Evolutionary conservation across 1,140 invertebrate species (phyloP).

Genomic region (Brachionus paranguensis): DNA sequence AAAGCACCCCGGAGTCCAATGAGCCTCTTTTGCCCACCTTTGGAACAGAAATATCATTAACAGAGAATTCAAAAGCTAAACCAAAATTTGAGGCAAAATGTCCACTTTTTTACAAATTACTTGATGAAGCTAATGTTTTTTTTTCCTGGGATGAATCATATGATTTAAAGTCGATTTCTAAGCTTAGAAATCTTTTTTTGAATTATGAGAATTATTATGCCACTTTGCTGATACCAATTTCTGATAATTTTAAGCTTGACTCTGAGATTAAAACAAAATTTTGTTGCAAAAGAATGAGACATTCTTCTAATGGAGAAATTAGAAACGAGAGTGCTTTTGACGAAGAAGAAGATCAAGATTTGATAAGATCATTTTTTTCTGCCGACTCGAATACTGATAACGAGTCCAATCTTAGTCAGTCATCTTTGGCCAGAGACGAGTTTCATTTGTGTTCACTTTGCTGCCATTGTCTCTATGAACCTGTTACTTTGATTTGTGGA

Average conservation of each 20-base stretch:
- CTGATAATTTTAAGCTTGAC: slow-evolving; percentile 17
- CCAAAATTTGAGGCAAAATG: slow-evolving; percentile 17
- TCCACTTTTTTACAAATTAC: neutral
- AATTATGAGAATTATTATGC: slow-evolving; percentile 20
- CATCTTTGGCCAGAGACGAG: neutral
- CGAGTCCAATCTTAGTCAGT: neutral
- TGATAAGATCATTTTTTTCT: neutral
- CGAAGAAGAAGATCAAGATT: neutral
- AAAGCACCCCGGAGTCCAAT: neutral
- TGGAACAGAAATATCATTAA: neutral
- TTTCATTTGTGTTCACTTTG: slow-evolving; percentile 33
- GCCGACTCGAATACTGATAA: too few species aligned
- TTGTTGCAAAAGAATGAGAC: slow-evolving; percentile 16
- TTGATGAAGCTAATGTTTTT: neutral
- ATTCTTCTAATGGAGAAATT: slow-evolving; percentile 1
- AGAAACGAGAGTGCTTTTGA: neutral
- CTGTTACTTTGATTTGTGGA: slow-evolving; percentile 24
- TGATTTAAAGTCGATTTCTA: neutral
- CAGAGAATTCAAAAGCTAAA: neutral
- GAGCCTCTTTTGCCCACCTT: neutral
- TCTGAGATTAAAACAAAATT: neutral
- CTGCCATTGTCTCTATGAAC: slow-evolving; percentile 8
- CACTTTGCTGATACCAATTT: neutral
- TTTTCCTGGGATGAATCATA: neutral
- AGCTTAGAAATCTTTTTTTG: neutral